Evolutionary conservation across 2,797 vertebrate species (phyloP), one percentile per base, ranked within the genome.

Genomic region (Sphenopsis melanotis): DNA sequence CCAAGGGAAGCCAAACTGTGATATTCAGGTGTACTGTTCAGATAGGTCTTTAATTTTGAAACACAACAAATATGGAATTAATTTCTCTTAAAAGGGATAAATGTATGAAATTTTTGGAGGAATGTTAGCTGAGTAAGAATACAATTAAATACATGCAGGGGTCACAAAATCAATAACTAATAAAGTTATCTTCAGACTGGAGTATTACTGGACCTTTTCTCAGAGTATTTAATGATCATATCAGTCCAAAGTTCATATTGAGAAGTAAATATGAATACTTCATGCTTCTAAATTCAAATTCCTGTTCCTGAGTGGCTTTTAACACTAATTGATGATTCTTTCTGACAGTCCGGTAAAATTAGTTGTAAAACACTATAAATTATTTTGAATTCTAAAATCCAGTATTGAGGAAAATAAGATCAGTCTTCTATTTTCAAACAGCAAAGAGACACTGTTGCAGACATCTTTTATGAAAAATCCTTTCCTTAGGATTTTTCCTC

Each of bases 281-380:
- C n/a, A 64, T 90, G 12, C 5, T 95, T 91, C 30, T 91, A 87
- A 96, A 96, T 93, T 92, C 13, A 95, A 90, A 93, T 87, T 71
- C 22, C 50, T 83, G 4, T 68, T 90, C 53, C 47, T 78, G 91
- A 92, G 56, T 47, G 29, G n/a, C 44, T 83, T 85, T 92, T 89
- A 76, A 75, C 1, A 39, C 37, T 95, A 91, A 91, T 60, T 93
- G 56, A 96, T 77, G 53, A 95, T 91, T 95, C 30, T 66, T 96
- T 95, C 65, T 94, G 71, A 89, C 23, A 92, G 44, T 75, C 34
- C 49, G 68, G 56, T 76, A 96, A 96, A 96, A 80, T 76, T 75
- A 59, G 12, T 32, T 93, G 64, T 90, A 88, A 89, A 41, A 49
- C 22, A 29, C 29, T 66, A 71, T 65, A 85, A 95, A 82, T 90